Base-by-base conservation (phyloP, 1,140 invertebrate genomes). In the Eufriesea mexicana region DNA sequence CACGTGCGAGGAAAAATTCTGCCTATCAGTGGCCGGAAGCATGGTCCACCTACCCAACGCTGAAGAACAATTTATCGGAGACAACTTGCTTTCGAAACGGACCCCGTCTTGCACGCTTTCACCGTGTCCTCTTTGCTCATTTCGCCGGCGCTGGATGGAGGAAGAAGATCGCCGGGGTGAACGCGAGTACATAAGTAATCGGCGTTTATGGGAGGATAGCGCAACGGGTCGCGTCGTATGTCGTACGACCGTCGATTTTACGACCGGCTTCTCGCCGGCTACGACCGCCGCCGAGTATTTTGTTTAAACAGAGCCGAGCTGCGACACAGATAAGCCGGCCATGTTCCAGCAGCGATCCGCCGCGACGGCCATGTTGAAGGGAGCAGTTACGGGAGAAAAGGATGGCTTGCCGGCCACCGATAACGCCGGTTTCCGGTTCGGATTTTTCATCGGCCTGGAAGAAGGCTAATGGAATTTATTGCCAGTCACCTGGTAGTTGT, bases 161-260 rank as follows among this genome's bases (percentile, higher is more conserved):
- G 70, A 72, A 23, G 49, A 87, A 62, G 51, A 66, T 59, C 18
- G 49, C 0, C 62, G 8, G 54, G 16, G 6, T 67, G 18, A 28
- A 64, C 35, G n/a, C 81, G 86, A 61, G 64, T 82, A 86, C 83
- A 85, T 88, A 88, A 88, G 86, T 88, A 88, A 87, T 88, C 84
- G 86, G 28, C 83, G 59, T 88, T 88, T 88, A 82, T 85, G 79
- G 71, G 70, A 74, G 82, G 47, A 62, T 66, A 71, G 83, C 64
- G 51, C 51, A 57, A 54, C 8, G n/a, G 83, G 83, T 82, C 78
- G 61, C 61, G 70, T 73, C 73, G 68, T 80, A 84, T 20, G 64
- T 79, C 74, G 86, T 84, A 81, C 73, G 73, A 84, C 57, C 61
- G 57, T 57, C 73, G 25, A 88, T 77, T 88, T 88, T 88, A 88